A percentile compares a stretch with the other conserved stretches of the same genome.
Conservation (phyloP, 2,888 invertebrate genomes). For the Phyllotreta striolata region DNA sequence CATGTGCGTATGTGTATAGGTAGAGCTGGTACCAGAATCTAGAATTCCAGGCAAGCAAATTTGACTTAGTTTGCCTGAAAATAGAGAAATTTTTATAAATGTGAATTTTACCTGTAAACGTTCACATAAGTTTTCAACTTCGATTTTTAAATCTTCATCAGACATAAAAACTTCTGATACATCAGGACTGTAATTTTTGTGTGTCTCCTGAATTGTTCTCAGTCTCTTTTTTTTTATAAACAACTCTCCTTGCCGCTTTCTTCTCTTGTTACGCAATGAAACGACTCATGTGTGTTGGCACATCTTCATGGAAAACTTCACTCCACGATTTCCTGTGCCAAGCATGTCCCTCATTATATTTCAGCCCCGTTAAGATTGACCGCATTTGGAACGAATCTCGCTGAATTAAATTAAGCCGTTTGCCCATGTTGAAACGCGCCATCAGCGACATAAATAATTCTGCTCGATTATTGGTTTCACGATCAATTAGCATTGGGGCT, state of each 20-base stretch:
- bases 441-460: slow-evolving; percentile 38
- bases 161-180: background rate
- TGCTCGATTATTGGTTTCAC: slow-evolving; percentile 39
- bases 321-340: no score
- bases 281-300: no score
- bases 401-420: slow-evolving; percentile 39
- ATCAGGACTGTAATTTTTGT: background rate
- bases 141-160: background rate
- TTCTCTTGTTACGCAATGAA: no score
- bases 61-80: no score
- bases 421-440: slow-evolving; percentile 39
- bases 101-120: background rate
- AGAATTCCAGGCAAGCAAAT: no score
- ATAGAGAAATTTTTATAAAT: no score
- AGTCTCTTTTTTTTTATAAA: background rate
- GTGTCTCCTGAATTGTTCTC: background rate
- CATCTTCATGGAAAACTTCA: no score
- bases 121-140: background rate
- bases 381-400: slow-evolving; percentile 37
- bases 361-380: no score
- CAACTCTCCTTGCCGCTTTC: no score
- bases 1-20: no score
- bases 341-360: no score
- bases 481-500: slow-evolving; percentile 34
- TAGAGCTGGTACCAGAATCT: no score